These are phyloP conservation scores for Lissocephala sabroskyi DNA, from an alignment of 2,888 invertebrate genomes.

Conservation along the genomic window DNA sequence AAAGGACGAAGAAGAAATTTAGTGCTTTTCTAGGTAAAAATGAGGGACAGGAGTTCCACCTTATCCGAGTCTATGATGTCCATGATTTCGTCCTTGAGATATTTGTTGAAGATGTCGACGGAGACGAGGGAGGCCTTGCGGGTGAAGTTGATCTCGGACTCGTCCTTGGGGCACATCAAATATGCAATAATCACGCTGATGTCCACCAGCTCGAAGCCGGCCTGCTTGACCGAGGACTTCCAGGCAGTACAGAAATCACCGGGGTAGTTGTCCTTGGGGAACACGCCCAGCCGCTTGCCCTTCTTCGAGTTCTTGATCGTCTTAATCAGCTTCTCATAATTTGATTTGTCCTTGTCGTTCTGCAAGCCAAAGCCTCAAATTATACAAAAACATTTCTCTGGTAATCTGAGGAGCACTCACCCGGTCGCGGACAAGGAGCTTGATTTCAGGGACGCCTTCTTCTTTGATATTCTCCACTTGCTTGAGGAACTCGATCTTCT, in stretches of 20 bases:
- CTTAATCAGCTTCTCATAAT: constrained; percentile 84
- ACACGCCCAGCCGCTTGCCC: constrained; percentile 91
- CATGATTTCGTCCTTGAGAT: constrained; percentile 97
- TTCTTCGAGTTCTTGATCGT: constrained; percentile 90
- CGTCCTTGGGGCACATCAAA: constrained; percentile 95
- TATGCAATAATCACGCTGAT: constrained; percentile 88
- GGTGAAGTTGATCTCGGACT: constrained; percentile 88
- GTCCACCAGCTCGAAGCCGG: constrained; percentile 89
- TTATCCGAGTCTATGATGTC: constrained; percentile 98
- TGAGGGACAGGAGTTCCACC: constrained; percentile 70
- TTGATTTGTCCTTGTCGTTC: constrained; percentile 93
- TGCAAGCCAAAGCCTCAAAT: constrained; percentile 64
- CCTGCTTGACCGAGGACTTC: constrained; percentile 84
- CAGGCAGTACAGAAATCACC: constrained; percentile 95
- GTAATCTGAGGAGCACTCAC: constrained; percentile 76
- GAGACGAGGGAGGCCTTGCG: constrained; percentile 95
- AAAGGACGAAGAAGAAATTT: constrained; percentile 46
- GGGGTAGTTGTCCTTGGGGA: constrained; percentile 93
- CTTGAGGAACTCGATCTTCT: constrained; percentile 96
- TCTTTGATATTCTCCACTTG: constrained; percentile 90
- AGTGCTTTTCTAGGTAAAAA: not conserved
- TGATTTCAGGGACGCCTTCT: constrained; percentile 88
- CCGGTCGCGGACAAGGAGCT: constrained; percentile 90
- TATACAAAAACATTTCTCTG: not conserved
- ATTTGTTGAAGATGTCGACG: constrained; percentile 96